A percentile compares a stretch with the other conserved stretches of the same genome.
Conservation (phyloP, 2,888 invertebrate genomes). For the Panopea generosa region DNA sequence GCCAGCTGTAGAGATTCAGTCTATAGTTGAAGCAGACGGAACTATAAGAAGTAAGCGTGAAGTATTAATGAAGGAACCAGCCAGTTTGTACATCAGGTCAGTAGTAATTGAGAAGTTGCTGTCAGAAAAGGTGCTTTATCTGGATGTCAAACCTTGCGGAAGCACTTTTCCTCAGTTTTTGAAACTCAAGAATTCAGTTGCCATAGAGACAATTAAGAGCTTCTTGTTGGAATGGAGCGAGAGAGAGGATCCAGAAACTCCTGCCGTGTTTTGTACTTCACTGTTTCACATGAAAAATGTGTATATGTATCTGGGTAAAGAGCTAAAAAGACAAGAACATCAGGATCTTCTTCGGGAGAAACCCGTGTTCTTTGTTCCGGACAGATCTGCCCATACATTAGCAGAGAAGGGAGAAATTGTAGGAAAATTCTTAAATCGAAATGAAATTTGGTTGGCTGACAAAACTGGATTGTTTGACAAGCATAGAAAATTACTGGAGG, state of each 20-base stretch:
- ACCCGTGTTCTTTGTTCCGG: conserved; percentile 79
- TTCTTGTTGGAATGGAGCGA: conserved; percentile 75
- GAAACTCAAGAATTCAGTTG: conserved; percentile 69
- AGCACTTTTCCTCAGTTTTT: conserved; percentile 74
- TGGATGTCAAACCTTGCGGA: conserved; percentile 62
- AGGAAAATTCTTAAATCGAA: conserved; percentile 71
- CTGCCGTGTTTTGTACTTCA: conserved; percentile 73
- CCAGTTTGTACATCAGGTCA: conserved; percentile 56
- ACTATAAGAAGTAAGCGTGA: conserved; percentile 5
- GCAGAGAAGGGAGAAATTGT: conserved; percentile 34
- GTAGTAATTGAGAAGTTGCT: conserved; percentile 66
- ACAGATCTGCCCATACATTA: neutral
- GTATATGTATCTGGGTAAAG: conserved; percentile 74
- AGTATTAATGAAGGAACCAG: conserved; percentile 52
- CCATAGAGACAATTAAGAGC: conserved; percentile 66
- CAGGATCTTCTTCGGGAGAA: conserved; percentile 75
- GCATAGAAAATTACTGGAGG: conserved; percentile 62
- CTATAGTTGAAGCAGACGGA: conserved; percentile 24
- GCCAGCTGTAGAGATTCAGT: conserved; percentile 67
- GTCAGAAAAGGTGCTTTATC: conserved; percentile 76
- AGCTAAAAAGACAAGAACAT: conserved; percentile 71
- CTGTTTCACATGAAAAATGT: conserved; percentile 76
- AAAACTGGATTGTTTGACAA: conserved; percentile 77
- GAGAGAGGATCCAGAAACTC: conserved; percentile 55
- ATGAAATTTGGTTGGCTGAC: conserved; percentile 82